Conservation (phyloP, 1,140 invertebrate genomes). For the Pseudoatta argentina region DNA sequence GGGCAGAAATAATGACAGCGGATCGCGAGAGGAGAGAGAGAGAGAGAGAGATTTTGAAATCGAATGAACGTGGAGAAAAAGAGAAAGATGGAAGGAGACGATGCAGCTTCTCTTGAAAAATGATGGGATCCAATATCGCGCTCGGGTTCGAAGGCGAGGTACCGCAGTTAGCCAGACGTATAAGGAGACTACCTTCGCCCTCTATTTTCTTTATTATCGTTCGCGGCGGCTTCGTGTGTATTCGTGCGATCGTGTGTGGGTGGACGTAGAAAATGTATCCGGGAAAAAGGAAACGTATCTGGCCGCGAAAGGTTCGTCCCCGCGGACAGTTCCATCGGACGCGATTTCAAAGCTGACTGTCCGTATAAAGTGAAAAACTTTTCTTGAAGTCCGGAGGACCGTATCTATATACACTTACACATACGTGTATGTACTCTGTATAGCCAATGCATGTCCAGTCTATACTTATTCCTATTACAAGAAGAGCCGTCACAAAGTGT, state of each 20-base stretch:
- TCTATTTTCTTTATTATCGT: slow-evolving; percentile 77
- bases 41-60: slow-evolving; percentile 33
- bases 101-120: slow-evolving; percentile 68
- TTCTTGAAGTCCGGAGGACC: slow-evolving; percentile 53
- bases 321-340: slow-evolving; percentile 65
- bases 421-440: slow-evolving; percentile 18
- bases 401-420: neutral
- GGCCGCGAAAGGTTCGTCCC: slow-evolving; percentile 51
- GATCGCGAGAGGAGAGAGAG: neutral
- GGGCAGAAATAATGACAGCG: slow-evolving; percentile 66
- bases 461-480: slow-evolving; percentile 77
- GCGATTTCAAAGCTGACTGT: slow-evolving; percentile 83
- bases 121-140: slow-evolving; percentile 75
- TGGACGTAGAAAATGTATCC: slow-evolving; percentile 62
- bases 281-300: slow-evolving; percentile 63
- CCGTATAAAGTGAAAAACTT: slow-evolving; percentile 83
- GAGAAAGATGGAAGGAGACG: slow-evolving; percentile 2
- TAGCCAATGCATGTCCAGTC: slow-evolving; percentile 39
- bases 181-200: slow-evolving; percentile 64
- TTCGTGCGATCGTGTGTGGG: slow-evolving; percentile 8
- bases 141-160: slow-evolving; percentile 57
- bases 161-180: slow-evolving; percentile 67
- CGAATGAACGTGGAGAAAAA: neutral
- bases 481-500: slow-evolving; percentile 16
- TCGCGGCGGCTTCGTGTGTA: slow-evolving; percentile 12